A percentile compares a stretch with the other conserved stretches of the same genome.
These are phyloP conservation scores for Vanessa tameamea DNA, from an alignment of 1,140 invertebrate genomes.

Conservation along the genomic window DNA sequence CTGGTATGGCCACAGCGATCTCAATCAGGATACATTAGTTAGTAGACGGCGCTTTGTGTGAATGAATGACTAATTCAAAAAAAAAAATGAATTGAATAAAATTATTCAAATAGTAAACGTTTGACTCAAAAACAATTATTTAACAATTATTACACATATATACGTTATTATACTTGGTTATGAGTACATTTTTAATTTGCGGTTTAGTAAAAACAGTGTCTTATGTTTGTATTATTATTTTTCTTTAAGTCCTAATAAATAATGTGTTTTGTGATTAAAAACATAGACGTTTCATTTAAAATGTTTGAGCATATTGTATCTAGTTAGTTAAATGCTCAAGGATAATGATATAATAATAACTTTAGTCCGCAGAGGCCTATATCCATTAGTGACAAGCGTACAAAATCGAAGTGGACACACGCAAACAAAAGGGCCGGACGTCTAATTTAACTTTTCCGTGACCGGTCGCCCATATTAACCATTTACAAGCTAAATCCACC, in stretches of 20 bases:
- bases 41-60: not conserved
- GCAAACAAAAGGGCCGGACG: constrained; percentile 51
- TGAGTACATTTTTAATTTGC: too few species aligned
- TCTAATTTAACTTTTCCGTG: constrained; percentile 72
- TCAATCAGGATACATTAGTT: constrained; percentile 50
- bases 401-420: constrained; percentile 58
- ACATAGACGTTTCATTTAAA: not conserved
- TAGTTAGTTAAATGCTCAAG: constrained; percentile 16
- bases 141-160: too few species aligned
- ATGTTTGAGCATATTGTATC: not conserved
- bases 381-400: constrained; percentile 47
- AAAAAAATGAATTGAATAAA: not conserved
- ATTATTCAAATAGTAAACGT: not conserved
- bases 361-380: constrained; percentile 11
- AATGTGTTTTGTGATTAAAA: too few species aligned
- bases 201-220: too few species aligned
- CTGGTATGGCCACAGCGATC: constrained; percentile 49
- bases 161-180: too few species aligned
- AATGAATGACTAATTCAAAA: not conserved
- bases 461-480: constrained; percentile 58
- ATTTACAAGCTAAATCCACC: constrained; percentile 67
- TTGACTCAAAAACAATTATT: not conserved
- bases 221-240: too few species aligned
- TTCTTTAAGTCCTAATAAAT: too few species aligned
- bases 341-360: constrained; percentile 20